Conservation (phyloP, 2,888 invertebrate species). For the Epinotia brunnichana region DNA sequence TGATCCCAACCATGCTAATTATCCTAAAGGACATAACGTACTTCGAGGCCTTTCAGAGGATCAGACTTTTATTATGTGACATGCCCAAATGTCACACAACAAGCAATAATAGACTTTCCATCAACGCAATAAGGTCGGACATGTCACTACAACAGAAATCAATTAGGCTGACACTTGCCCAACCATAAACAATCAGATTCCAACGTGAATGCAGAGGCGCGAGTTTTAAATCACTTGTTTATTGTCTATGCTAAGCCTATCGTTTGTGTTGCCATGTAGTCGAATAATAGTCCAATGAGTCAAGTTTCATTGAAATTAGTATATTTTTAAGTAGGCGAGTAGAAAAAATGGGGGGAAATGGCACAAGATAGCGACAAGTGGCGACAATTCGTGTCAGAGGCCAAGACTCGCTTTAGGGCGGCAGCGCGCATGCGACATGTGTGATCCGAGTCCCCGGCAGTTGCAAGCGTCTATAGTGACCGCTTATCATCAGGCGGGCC, state of each 20-base stretch:
- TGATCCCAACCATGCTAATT: constrained; percentile 2
- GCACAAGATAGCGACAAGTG: no score
- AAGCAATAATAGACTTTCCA: constrained; percentile 10
- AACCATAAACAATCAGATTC: constrained; percentile 45
- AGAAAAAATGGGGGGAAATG: no score
- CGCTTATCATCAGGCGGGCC: no score
- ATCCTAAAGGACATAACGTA: not conserved
- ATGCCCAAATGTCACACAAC: not conserved
- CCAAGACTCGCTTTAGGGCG: no score
- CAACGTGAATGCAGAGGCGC: constrained; percentile 18
- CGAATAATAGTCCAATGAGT: not conserved
- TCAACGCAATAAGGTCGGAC: not conserved
- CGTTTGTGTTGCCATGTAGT: constrained; percentile 15
- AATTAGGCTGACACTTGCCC: constrained; percentile 42
- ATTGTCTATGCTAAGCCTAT: constrained; percentile 39
- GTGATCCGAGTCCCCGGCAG: no score
- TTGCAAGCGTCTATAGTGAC: no score
- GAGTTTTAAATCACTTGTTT: constrained; percentile 45
- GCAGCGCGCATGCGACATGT: no score
- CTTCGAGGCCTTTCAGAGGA: no score
- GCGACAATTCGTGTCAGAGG: no score
- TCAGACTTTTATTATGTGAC: not conserved
- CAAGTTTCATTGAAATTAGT: no score
- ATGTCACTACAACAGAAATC: constrained; percentile 39
- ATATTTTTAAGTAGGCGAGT: no score